phyloP scores from a whole-genome alignment of 1,140 invertebrate species.

The Tetramorium simillimum region DNA sequence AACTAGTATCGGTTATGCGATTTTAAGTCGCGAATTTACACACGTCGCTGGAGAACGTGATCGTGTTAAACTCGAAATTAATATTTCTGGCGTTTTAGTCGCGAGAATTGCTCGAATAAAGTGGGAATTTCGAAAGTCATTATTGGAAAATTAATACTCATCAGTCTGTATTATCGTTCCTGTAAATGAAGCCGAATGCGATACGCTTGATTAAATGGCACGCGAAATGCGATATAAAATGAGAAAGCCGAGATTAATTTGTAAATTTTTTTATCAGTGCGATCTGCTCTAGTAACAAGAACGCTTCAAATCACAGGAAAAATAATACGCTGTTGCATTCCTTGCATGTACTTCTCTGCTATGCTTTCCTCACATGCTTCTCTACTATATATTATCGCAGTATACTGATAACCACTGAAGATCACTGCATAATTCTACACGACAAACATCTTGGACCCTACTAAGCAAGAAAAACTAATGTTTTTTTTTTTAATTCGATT shows the following conservation, averaged over 20 bases:
- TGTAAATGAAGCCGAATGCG: constrained; percentile 35
- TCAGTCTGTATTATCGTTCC: constrained; percentile 28
- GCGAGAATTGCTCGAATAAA: constrained; percentile 41
- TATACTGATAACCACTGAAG: neutral
- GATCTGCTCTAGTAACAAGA: constrained; percentile 1
- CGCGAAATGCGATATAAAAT: constrained; percentile 28
- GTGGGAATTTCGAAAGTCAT: constrained; percentile 43
- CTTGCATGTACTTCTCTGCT: neutral
- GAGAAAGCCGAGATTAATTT: constrained; percentile 33
- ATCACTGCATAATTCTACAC: neutral
- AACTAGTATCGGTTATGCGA: neutral
- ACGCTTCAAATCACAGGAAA: neutral
- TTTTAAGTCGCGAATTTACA: constrained; percentile 10
- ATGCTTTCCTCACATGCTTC: neutral
- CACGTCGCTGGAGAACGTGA: neutral
- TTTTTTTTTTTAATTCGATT: neutral
- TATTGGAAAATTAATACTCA: constrained; percentile 48
- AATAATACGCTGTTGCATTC: constrained; percentile 3
- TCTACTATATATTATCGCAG: neutral
- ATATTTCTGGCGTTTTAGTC: constrained; percentile 27
- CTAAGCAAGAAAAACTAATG: neutral
- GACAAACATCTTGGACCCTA: neutral
- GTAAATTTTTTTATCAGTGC: constrained; percentile 2
- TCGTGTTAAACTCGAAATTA: constrained; percentile 19
- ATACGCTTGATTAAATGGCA: constrained; percentile 13